A percentile compares a stretch with the other conserved stretches of the same genome.
These are phyloP conservation scores for Mormoops blainvillei DNA, from an alignment of 2,113 vertebrate genomes.

Conservation along the genomic window DNA sequence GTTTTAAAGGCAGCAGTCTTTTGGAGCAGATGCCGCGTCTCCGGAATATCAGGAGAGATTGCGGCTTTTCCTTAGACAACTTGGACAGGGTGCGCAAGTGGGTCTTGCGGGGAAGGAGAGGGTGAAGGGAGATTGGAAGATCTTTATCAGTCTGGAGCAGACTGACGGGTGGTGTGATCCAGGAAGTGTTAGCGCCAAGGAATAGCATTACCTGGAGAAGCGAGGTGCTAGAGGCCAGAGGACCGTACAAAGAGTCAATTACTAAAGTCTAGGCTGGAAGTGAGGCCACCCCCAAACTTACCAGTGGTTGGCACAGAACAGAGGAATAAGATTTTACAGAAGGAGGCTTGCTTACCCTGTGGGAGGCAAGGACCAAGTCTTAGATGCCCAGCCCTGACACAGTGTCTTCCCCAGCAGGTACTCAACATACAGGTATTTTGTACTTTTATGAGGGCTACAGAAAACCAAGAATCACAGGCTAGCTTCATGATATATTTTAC, in stretches of 20 bases:
- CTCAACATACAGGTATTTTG: background rate
- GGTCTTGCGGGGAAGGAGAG: background rate
- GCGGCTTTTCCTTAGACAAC: background rate
- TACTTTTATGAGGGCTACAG: background rate
- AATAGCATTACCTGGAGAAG: background rate
- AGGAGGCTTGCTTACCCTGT: background rate
- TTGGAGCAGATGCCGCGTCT: constrained; percentile 38
- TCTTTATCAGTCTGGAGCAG: background rate
- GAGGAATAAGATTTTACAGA: background rate
- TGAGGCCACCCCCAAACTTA: background rate
- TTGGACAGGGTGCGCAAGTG: background rate
- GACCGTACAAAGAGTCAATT: background rate
- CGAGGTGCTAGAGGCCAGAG: background rate
- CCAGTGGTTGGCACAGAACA: background rate
- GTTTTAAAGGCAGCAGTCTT: background rate
- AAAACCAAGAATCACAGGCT: background rate
- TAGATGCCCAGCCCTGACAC: background rate
- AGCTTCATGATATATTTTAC: background rate
- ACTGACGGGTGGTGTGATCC: background rate
- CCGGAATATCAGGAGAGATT: background rate
- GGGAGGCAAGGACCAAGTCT: background rate
- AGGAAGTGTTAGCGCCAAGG: background rate
- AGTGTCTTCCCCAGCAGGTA: background rate
- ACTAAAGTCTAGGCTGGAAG: background rate
- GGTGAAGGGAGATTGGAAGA: background rate